These are phyloP conservation scores for Antrozous pallidus DNA, from an alignment of 2,797 vertebrate species.

Conservation along the genomic window DNA sequence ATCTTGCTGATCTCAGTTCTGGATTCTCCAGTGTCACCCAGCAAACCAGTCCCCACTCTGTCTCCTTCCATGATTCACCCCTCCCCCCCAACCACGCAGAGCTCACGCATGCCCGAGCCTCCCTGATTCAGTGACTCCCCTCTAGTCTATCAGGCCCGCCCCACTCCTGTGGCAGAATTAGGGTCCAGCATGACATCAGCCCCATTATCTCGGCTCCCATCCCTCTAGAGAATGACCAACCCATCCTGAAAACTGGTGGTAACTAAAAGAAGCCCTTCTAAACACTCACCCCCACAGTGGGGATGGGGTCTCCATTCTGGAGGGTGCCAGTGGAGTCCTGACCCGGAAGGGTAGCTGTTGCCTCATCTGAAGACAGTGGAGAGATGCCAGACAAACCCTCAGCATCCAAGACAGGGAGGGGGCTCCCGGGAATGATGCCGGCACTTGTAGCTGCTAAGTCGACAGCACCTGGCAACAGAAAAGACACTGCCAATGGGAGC, in stretches of 20 bases:
- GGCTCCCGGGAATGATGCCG: constrained; percentile 94
- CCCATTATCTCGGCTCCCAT: background rate
- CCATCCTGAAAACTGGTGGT: background rate
- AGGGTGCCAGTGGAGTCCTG: constrained; percentile 76
- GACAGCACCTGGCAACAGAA: constrained; percentile 89
- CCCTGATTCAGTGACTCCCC: background rate
- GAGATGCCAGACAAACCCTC: constrained; percentile 81
- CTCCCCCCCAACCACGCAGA: fast-evolving
- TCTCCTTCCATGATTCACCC: background rate
- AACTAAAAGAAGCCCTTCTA: background rate
- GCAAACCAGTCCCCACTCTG: background rate
- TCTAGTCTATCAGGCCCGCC: fast-evolving
- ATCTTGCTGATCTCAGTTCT: background rate
- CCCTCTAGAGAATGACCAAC: background rate
- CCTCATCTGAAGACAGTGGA: constrained; percentile 78
- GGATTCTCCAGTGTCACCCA: background rate
- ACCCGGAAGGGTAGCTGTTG: constrained; percentile 63
- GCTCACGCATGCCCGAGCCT: background rate
- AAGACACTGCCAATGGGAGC: background rate
- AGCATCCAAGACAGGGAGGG: constrained; percentile 85
- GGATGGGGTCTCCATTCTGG: constrained; percentile 77
- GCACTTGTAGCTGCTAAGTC: constrained; percentile 97
- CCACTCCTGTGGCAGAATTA: background rate
- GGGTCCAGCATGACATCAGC: background rate
- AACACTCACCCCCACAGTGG: constrained; percentile 84